phyloP scores from a whole-genome alignment of 1,140 invertebrate genomes.

The Scaptomyza hsui region DNA sequence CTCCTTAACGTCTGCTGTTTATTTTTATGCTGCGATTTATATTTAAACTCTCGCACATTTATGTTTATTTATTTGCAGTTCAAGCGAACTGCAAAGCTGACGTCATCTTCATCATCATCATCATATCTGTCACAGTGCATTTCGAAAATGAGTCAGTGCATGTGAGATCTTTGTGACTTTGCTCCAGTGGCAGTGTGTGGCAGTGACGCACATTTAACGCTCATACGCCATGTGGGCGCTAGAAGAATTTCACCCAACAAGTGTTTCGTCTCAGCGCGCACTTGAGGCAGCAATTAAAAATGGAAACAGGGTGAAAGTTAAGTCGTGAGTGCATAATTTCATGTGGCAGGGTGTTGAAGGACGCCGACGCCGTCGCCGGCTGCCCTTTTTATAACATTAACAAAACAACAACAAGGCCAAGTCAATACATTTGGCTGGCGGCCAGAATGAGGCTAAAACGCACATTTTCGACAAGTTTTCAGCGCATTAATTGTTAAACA shows the following conservation, averaged over 20 bases:
- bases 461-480: constrained; percentile 39
- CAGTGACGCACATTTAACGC: constrained; percentile 12
- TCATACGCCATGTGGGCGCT: constrained; percentile 45
- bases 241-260: constrained; percentile 27
- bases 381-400: constrained; percentile 57
- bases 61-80: constrained; percentile 35
- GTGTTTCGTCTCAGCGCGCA: constrained; percentile 19
- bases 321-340: constrained; percentile 17
- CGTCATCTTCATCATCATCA: constrained; percentile 15
- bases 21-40: constrained; percentile 46
- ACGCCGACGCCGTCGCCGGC: constrained; percentile 37
- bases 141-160: constrained; percentile 33
- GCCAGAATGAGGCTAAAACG: constrained; percentile 42
- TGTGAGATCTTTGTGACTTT: constrained; percentile 14
- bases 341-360: constrained; percentile 35
- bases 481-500: constrained; percentile 25
- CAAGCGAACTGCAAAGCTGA: constrained; percentile 28
- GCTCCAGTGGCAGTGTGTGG: constrained; percentile 26
- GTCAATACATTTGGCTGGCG: constrained; percentile 49
- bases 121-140: constrained; percentile 1
- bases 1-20: constrained; percentile 34
- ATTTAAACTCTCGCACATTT: constrained; percentile 34
- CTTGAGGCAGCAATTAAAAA: constrained; percentile 38
- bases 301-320: constrained; percentile 5
- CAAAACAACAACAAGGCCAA: constrained; percentile 36